A percentile compares a stretch with the other conserved stretches of the same genome.
phyloP scores from a whole-genome alignment of 2,113 vertebrate genomes.

The Gnathonemus echidnorhynchus region DNA sequence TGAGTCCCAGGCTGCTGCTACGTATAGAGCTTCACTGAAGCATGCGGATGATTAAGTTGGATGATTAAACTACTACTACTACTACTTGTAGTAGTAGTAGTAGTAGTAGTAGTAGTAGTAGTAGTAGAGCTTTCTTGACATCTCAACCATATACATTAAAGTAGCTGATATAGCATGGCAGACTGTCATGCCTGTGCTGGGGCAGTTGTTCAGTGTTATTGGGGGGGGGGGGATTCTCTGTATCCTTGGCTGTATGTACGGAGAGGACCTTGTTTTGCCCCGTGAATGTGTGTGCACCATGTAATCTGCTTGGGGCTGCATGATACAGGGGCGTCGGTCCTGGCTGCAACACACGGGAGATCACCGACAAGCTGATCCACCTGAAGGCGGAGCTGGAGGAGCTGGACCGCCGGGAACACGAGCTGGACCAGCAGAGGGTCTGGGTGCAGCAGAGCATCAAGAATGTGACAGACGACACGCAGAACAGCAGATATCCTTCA shows the following conservation, averaged over 20 bases:
- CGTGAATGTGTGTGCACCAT: neutral
- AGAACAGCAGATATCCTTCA: slow-evolving; percentile 95
- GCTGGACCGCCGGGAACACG: slow-evolving; percentile 80
- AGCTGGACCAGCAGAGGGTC: slow-evolving; percentile 93
- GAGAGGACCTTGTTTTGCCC: neutral
- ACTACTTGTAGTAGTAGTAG: too few relatives aligned
- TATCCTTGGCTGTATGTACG: neutral
- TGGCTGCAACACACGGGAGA: slow-evolving; percentile 95
- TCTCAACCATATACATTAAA: too few relatives aligned
- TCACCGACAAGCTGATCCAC: slow-evolving; percentile 92
- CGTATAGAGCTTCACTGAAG: neutral
- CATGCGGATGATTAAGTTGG: neutral
- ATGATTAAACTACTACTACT: neutral
- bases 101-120: too few relatives aligned
- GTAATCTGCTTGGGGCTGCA: neutral
- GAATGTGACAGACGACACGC: slow-evolving; percentile 91
- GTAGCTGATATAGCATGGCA: neutral
- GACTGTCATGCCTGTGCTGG: neutral
- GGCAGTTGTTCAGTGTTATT: neutral
- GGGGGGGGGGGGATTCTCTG: neutral
- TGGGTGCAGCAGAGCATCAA: slow-evolving; percentile 98
- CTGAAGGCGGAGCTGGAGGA: slow-evolving; percentile 95
- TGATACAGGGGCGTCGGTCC: slow-evolving; percentile 83
- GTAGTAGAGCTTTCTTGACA: too few relatives aligned
- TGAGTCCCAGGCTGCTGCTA: slow-evolving; percentile 56